These are phyloP conservation scores for Semaprochilodus insignis DNA, from an alignment of 2,797 vertebrate species.

Conservation along the genomic window DNA sequence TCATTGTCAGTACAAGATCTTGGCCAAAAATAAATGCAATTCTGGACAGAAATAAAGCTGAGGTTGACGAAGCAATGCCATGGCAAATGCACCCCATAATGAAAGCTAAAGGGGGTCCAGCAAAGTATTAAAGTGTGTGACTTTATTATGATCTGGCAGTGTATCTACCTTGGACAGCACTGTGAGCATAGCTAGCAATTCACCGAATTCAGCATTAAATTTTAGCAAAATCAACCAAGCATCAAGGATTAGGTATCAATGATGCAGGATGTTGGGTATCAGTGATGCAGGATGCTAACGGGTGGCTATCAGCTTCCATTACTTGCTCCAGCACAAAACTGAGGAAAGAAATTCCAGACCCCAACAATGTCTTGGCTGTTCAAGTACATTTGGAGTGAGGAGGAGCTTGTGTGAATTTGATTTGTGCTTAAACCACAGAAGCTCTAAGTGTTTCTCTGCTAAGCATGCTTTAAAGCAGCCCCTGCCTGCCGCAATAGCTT, in stretches of 20 bases:
- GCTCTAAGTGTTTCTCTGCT: neutral
- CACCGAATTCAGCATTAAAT: no score
- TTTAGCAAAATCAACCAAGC: no score
- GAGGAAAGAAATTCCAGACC: neutral
- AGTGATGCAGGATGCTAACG: neutral
- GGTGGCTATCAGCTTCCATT: neutral
- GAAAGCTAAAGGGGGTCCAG: no score
- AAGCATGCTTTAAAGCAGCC: conserved; percentile 56
- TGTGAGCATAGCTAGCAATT: no score
- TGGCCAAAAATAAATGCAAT: no score
- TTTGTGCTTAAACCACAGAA: neutral
- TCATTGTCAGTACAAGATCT: no score
- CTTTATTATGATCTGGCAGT: no score
- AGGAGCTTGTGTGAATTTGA: neutral
- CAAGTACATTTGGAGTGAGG: neutral
- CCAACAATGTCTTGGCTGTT: neutral
- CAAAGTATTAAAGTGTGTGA: no score
- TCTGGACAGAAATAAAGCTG: no score
- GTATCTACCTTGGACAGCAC: no score
- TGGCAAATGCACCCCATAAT: no score
- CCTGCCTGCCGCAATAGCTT: conserved; percentile 41
- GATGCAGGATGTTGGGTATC: neutral
- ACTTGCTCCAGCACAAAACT: neutral
- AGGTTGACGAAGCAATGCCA: no score
- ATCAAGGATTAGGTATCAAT: neutral